Conservation (phyloP, 2,888 invertebrate genomes). For the Rhaphigaster nebulosa region DNA sequence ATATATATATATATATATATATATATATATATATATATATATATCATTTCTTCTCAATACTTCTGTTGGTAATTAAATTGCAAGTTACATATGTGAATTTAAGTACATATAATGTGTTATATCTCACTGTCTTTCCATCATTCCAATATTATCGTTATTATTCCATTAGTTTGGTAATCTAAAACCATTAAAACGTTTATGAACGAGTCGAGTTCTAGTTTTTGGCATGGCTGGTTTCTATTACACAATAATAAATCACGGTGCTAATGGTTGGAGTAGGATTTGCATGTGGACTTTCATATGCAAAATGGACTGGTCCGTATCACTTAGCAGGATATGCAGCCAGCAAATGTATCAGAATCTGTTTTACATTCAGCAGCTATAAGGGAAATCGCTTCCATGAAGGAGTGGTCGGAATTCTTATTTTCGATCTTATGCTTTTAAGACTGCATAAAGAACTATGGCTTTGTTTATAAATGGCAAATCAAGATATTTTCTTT, state of each 20-base stretch:
- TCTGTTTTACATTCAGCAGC: slow-evolving; percentile 16
- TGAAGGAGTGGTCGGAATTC: background rate
- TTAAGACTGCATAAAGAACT: background rate
- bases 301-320: slow-evolving; percentile 34
- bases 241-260: slow-evolving; percentile 2
- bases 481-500: background rate
- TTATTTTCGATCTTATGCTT: background rate
- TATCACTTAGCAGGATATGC: slow-evolving; percentile 42
- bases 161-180: background rate
- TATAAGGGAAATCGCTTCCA: background rate
- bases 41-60: too few relatives aligned
- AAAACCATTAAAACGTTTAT: background rate
- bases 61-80: too few relatives aligned
- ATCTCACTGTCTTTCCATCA: background rate
- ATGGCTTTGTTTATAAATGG: background rate
- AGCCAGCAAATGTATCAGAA: background rate
- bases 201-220: background rate
- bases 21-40: too few relatives aligned
- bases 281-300: slow-evolving; percentile 36
- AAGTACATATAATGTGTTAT: too few relatives aligned
- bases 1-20: too few relatives aligned
- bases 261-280: background rate
- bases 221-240: background rate
- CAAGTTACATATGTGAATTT: too few relatives aligned
- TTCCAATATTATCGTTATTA: background rate